Percentiles rank a stretch among this genome's conserved stretches.
phyloP scores from a whole-genome alignment of 2,888 invertebrate genomes.

The Ashinkailepas kermadecensis region DNA sequence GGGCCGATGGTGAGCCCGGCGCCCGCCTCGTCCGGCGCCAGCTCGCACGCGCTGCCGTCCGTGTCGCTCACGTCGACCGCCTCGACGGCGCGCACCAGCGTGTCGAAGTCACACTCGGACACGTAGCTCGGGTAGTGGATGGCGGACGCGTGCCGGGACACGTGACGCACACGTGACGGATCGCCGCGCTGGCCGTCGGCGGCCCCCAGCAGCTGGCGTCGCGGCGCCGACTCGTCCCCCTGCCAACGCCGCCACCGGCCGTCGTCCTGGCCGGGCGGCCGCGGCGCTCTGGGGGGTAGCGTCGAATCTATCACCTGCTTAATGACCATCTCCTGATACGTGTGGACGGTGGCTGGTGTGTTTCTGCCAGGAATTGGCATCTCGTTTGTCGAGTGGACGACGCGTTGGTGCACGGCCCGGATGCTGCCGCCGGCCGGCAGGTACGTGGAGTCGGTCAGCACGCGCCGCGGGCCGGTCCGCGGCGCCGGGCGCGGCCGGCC shows the following conservation, averaged over 20 bases:
- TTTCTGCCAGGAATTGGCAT: not conserved
- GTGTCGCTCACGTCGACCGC: not conserved
- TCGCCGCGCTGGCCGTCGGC: not conserved
- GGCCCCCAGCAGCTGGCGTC: not conserved
- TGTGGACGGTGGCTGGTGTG: not conserved
- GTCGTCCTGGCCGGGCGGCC: not conserved
- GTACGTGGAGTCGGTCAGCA: not conserved
- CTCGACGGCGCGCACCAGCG: constrained; percentile 28
- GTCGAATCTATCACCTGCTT: constrained; percentile 5
- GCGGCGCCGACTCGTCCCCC: not conserved
- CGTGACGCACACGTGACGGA: no score
- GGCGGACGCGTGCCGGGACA: constrained; percentile 24
- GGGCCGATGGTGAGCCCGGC: no score
- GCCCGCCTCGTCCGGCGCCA: not conserved
- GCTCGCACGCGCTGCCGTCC: not conserved
- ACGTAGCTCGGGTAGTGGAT: constrained; percentile 33
- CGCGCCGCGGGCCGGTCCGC: not conserved
- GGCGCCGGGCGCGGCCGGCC: not conserved
- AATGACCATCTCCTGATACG: constrained; percentile 5
- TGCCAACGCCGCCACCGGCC: not conserved
- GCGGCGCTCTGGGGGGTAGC: not conserved
- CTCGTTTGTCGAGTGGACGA: constrained; percentile 6
- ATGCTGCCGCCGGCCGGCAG: not conserved
- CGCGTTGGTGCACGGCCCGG: not conserved
- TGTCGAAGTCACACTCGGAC: constrained; percentile 31